Conservation (phyloP, 2,888 invertebrate species). For the Cordylochernes scorpioides region DNA sequence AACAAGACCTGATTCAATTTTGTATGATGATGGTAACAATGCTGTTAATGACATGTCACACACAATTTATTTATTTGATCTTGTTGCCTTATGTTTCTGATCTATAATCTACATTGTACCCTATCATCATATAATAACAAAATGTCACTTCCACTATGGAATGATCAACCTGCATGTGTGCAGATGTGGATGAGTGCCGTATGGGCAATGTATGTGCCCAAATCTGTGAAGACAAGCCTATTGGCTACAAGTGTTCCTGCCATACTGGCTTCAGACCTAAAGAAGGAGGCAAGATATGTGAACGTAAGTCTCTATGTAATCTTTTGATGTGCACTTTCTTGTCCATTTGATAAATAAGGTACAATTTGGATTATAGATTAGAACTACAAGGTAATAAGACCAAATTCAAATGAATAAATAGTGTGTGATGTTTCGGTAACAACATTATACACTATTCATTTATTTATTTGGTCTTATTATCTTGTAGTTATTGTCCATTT, state of each 20-base stretch:
- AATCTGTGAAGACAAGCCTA: constrained; percentile 40
- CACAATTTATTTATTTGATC: too few species aligned
- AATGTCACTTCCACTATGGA: neutral
- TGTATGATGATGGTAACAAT: too few species aligned
- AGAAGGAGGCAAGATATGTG: constrained; percentile 18
- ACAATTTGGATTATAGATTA: neutral
- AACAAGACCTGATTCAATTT: too few species aligned
- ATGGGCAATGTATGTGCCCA: constrained; percentile 38
- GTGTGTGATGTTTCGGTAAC: too few species aligned
- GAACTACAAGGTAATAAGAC: constrained; percentile 1
- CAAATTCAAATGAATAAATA: neutral
- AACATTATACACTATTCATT: too few species aligned
- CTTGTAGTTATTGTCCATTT: too few species aligned
- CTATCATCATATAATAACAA: neutral
- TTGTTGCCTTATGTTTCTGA: too few species aligned
- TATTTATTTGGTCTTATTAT: too few species aligned
- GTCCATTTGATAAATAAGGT: neutral
- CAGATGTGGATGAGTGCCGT: constrained; percentile 46
- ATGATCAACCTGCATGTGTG: constrained; percentile 4
- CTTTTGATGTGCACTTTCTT: constrained; percentile 3
- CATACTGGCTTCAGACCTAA: constrained; percentile 28
- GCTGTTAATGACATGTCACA: too few species aligned
- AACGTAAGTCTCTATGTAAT: constrained; percentile 17
- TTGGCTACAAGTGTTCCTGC: constrained; percentile 51
- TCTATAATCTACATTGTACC: too few species aligned